Evolutionary conservation across 1,140 invertebrate genomes (phyloP).

Genomic region (Aphelinus atriplicis): DNA sequence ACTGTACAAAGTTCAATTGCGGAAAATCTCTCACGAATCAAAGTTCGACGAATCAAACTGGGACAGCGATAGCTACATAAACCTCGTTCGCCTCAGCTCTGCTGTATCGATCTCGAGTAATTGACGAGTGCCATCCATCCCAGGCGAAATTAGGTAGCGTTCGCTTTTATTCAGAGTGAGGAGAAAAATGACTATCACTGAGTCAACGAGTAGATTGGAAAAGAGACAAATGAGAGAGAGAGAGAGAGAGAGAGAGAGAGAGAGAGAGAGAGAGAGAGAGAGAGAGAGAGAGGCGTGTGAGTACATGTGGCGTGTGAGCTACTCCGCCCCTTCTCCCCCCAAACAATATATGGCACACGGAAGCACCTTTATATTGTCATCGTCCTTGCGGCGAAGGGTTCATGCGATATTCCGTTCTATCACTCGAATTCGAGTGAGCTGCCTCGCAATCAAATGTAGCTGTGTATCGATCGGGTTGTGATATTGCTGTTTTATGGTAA

Average conservation of each 20-base stretch:
- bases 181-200: neutral
- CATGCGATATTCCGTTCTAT: constrained; percentile 7
- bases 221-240: neutral
- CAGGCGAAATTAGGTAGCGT: neutral
- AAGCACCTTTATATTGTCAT: constrained; percentile 18
- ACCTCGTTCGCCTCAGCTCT: neutral
- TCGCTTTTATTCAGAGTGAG: neutral
- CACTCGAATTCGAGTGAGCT: neutral
- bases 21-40: no score
- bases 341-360: constrained; percentile 6
- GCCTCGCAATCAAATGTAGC: no score
- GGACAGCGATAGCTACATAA: no score
- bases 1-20: no score
- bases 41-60: no score
- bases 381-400: neutral
- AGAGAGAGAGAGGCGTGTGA: neutral
- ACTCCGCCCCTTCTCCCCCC: neutral
- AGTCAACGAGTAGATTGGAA: neutral
- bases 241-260: no score
- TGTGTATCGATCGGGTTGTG: no score
- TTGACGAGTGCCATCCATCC: neutral
- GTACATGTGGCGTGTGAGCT: neutral
- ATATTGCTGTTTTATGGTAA: no score
- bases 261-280: no score
- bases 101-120: constrained; percentile 7